phyloP scores from a whole-genome alignment of 1,140 invertebrate species.

The Leptestheria dahalacensis region DNA sequence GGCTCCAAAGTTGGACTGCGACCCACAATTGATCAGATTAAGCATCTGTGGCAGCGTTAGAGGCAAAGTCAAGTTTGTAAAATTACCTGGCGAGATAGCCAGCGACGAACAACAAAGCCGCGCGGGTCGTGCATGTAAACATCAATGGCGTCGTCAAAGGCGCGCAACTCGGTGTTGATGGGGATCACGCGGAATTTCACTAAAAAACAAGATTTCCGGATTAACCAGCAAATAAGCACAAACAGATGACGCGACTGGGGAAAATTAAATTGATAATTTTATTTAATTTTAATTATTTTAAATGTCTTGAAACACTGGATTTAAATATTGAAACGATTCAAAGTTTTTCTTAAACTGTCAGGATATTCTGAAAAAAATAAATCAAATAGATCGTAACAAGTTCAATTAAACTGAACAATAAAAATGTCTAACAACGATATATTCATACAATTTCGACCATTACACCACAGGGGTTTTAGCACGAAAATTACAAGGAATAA shows the following conservation, averaged over 20 bases:
- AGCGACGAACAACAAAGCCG: conserved; percentile 68
- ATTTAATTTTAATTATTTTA: neutral
- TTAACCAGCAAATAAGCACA: no score
- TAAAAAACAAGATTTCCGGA: conserved; percentile 22
- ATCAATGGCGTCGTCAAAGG: conserved; percentile 73
- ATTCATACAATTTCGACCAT: no score
- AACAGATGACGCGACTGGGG: no score
- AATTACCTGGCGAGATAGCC: conserved; percentile 64
- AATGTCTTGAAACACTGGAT: neutral
- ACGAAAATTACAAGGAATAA: no score
- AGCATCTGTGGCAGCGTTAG: neutral
- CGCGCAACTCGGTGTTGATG: conserved; percentile 71
- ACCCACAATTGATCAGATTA: conserved; percentile 15
- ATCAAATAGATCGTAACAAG: no score
- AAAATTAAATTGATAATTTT: no score
- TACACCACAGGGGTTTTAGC: no score
- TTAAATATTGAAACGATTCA: no score
- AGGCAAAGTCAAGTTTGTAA: conserved; percentile 18
- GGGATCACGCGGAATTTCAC: conserved; percentile 76
- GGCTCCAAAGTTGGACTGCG: conserved; percentile 69
- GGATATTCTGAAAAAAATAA: no score
- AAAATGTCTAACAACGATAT: no score
- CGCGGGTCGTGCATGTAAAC: conserved; percentile 78
- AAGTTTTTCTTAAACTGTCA: no score
- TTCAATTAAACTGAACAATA: no score